phyloP scores from a whole-genome alignment of 1,140 invertebrate species.

The Ptiloglossa arizonensis region DNA sequence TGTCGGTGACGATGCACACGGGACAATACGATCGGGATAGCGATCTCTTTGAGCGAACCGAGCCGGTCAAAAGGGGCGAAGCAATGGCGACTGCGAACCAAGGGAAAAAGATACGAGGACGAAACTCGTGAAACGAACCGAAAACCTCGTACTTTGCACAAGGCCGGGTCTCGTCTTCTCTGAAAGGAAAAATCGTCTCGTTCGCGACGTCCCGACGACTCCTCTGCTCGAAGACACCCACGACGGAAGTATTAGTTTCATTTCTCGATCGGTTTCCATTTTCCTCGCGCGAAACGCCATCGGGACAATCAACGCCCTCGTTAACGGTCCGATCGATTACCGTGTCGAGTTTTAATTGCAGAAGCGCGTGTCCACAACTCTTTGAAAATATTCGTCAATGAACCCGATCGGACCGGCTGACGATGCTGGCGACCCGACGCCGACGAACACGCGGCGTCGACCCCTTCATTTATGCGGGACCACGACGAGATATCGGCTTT shows the following conservation, averaged over 20 bases:
- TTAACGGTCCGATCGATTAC: constrained; percentile 60
- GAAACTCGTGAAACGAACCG: constrained; percentile 51
- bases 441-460: not conserved
- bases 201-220: not conserved
- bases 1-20: not conserved
- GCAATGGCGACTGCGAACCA: constrained; percentile 42
- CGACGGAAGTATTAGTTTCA: too few species aligned
- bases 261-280: too few species aligned
- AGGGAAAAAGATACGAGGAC: constrained; percentile 19
- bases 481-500: not conserved
- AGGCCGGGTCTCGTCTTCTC: constrained; percentile 68
- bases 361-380: constrained; percentile 33
- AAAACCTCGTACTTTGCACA: constrained; percentile 56
- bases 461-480: constrained; percentile 15
- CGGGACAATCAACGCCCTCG: constrained; percentile 64
- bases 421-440: not conserved
- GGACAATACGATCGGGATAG: constrained; percentile 3
- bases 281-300: constrained; percentile 55
- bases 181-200: not conserved
- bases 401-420: not conserved
- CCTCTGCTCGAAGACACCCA: too few species aligned
- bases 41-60: constrained; percentile 26
- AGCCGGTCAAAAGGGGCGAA: not conserved
- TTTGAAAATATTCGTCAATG: constrained; percentile 52
- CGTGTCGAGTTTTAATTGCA: constrained; percentile 57